These are phyloP conservation scores for Kradibia gibbosae DNA, from an alignment of 1,140 invertebrate genomes.

Conservation along the genomic window DNA sequence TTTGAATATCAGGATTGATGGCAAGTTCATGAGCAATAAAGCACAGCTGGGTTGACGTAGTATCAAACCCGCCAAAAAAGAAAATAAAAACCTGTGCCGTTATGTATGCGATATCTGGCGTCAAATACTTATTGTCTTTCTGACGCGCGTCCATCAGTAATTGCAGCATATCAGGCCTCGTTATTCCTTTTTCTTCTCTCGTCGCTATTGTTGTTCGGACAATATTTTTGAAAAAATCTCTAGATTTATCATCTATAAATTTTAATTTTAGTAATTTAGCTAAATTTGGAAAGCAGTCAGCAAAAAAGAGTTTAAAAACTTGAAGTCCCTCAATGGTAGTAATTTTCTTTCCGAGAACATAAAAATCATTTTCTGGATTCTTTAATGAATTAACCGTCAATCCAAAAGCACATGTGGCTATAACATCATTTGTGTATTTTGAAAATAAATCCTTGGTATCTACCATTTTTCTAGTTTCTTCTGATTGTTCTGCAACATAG, in stretches of 20 bases:
- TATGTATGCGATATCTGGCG: conserved; percentile 57
- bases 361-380: conserved; percentile 49
- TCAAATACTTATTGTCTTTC: conserved; percentile 56
- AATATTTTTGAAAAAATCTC: conserved; percentile 62
- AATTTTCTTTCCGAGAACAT: conserved; percentile 21
- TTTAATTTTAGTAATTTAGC: conserved; percentile 52
- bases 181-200: conserved; percentile 69
- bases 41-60: conserved; percentile 73
- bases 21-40: conserved; percentile 74
- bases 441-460: conserved; percentile 60
- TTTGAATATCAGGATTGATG: conserved; percentile 75
- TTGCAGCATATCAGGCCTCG: conserved; percentile 74
- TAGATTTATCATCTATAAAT: conserved; percentile 50
- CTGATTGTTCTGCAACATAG: conserved; percentile 21
- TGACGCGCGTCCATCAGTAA: conserved; percentile 70
- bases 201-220: conserved; percentile 71
- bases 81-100: conserved; percentile 58
- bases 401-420: conserved; percentile 47
- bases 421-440: conserved; percentile 67
- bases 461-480: conserved; percentile 23
- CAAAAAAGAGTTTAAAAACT: conserved; percentile 52
- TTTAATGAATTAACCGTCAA: conserved; percentile 35
- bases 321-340: conserved; percentile 50
- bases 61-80: conserved; percentile 72
- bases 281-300: conserved; percentile 49